These are phyloP conservation scores for Melitaea athalia DNA, from an alignment of 2,888 invertebrate genomes.

Conservation along the genomic window DNA sequence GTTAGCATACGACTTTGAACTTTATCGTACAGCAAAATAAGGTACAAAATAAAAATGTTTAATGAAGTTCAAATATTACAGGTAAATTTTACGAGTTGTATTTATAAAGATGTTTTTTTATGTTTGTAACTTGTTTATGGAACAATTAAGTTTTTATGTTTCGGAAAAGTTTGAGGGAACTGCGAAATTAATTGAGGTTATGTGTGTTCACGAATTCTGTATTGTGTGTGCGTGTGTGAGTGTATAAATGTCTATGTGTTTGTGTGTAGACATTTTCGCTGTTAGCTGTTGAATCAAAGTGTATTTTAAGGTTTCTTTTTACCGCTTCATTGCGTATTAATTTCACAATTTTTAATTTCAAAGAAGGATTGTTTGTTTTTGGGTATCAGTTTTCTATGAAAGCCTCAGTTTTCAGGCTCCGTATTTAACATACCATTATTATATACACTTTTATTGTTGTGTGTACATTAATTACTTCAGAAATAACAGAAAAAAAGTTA, in stretches of 20 bases:
- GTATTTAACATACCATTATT: too few species aligned
- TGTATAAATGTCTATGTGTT: too few species aligned
- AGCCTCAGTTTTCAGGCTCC: too few species aligned
- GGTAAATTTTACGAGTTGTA: conserved; percentile 10
- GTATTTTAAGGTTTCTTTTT: background rate
- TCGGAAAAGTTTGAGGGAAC: background rate
- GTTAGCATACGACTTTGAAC: background rate
- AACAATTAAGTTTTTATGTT: conserved; percentile 6
- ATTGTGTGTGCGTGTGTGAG: background rate
- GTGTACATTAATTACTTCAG: too few species aligned
- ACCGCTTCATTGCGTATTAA: background rate
- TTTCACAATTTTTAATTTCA: too few species aligned
- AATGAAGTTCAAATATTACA: background rate
- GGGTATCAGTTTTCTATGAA: too few species aligned
- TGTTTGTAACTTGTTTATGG: conserved; percentile 9
- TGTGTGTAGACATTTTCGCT: background rate
- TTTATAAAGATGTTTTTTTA: conserved; percentile 9
- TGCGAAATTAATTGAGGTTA: conserved; percentile 8
- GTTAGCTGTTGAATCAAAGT: background rate
- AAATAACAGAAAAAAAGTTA: too few species aligned
- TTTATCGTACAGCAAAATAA: background rate
- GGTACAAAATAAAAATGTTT: background rate
- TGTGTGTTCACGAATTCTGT: background rate
- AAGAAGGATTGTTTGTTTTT: too few species aligned
- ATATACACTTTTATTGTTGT: too few species aligned